A percentile compares a stretch with the other conserved stretches of the same genome.
Conservation (phyloP, 2,888 invertebrate species). For the Patella depressa region DNA sequence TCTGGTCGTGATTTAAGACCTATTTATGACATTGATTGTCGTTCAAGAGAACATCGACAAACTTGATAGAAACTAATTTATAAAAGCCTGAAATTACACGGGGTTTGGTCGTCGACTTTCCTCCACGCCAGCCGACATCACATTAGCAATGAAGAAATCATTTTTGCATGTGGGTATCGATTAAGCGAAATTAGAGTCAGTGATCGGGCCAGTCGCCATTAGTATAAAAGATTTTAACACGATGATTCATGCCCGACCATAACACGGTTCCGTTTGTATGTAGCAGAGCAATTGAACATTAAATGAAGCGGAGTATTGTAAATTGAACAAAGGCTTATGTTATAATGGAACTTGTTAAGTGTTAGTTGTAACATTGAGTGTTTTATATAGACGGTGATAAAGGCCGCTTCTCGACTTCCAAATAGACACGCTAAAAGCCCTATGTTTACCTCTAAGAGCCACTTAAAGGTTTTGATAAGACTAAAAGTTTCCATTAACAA, state of each 20-base stretch:
- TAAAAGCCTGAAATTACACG: neutral
- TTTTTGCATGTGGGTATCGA: too few relatives aligned
- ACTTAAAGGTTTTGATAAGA: slow-evolving; percentile 5
- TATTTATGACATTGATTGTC: slow-evolving; percentile 6
- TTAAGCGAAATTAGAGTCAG: too few relatives aligned
- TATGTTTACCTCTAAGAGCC: slow-evolving; percentile 10
- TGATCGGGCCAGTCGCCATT: too few relatives aligned
- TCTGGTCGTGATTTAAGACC: slow-evolving; percentile 10
- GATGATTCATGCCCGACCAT: neutral
- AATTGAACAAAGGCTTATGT: slow-evolving; percentile 9
- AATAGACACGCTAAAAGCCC: slow-evolving; percentile 7
- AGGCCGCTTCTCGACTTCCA: slow-evolving; percentile 10
- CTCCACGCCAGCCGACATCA: too few relatives aligned
- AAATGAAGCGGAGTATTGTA: slow-evolving; percentile 3
- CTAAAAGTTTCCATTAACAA: neutral
- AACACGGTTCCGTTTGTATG: neutral
- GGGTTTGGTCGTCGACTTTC: neutral
- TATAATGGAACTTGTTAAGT: slow-evolving; percentile 5
- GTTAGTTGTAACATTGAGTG: slow-evolving; percentile 1
- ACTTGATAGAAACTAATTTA: slow-evolving; percentile 3
- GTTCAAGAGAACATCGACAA: slow-evolving; percentile 13
- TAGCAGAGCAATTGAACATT: slow-evolving; percentile 5
- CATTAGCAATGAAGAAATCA: too few relatives aligned
- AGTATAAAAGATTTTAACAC: neutral
- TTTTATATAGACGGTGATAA: neutral